Percentiles rank a stretch among this genome's conserved stretches.
These are phyloP conservation scores for Prorops nasuta DNA, from an alignment of 1,140 invertebrate species.

Conservation along the genomic window DNA sequence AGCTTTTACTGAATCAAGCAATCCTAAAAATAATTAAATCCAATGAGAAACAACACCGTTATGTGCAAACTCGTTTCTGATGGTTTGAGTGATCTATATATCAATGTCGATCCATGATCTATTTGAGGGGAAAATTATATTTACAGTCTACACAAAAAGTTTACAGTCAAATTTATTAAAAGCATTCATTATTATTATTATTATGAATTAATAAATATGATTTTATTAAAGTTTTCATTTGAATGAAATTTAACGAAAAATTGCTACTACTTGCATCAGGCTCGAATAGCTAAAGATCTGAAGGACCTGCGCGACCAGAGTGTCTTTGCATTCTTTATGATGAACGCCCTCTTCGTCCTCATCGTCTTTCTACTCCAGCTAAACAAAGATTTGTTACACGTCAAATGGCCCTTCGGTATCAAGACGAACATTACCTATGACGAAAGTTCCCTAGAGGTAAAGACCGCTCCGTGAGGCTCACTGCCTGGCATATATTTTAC, in stretches of 20 bases:
- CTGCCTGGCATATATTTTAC: neutral
- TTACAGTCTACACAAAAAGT: too few relatives aligned
- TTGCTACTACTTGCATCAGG: constrained; percentile 63
- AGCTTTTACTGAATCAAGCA: too few relatives aligned
- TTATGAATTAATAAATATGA: neutral
- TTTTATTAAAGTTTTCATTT: neutral
- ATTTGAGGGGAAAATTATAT: too few relatives aligned
- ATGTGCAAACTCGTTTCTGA: too few relatives aligned
- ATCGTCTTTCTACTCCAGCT: constrained; percentile 96
- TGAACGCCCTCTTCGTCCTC: constrained; percentile 96
- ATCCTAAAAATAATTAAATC: too few relatives aligned
- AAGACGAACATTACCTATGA: constrained; percentile 92
- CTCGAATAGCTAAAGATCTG: constrained; percentile 83
- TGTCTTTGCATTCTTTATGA: constrained; percentile 96
- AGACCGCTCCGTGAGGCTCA: constrained; percentile 45
- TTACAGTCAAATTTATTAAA: too few relatives aligned
- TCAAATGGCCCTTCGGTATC: constrained; percentile 91
- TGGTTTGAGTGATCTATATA: too few relatives aligned
- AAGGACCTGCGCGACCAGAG: constrained; percentile 91
- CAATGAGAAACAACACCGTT: too few relatives aligned
- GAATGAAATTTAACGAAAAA: too few relatives aligned
- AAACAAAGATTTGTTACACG: constrained; percentile 90
- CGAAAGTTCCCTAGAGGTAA: constrained; percentile 86
- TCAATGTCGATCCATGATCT: too few relatives aligned
- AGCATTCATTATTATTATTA: too few relatives aligned